Evolutionary conservation across 2,113 vertebrate genomes (phyloP).

Genomic region (Chrysochloris asiatica): DNA sequence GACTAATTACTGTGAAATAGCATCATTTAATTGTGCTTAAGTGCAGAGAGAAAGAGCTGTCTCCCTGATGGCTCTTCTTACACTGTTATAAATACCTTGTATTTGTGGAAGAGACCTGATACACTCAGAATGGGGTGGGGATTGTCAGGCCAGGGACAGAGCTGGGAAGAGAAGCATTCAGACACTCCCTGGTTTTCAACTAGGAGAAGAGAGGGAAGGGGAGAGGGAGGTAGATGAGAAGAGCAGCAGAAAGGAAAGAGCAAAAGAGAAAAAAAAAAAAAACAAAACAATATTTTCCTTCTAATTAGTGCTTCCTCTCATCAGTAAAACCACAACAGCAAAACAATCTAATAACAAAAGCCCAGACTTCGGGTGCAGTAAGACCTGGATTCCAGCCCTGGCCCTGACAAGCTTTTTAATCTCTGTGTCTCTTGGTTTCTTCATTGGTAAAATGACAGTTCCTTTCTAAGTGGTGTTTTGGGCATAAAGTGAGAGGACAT

Average conservation of each 20-base stretch:
- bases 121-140: neutral
- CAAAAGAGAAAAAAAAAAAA: too few species aligned
- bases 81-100: constrained; percentile 21
- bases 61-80: constrained; percentile 47
- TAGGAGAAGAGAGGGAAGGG: neutral
- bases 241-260: neutral
- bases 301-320: neutral
- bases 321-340: neutral
- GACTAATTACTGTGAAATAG: constrained; percentile 73
- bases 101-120: neutral
- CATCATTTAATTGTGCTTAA: constrained; percentile 75
- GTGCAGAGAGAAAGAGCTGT: constrained; percentile 40
- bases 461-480: neutral
- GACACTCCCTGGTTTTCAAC: neutral
- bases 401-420: neutral
- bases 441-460: neutral
- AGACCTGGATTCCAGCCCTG: neutral
- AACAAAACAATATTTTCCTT: neutral
- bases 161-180: neutral
- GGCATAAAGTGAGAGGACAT: neutral
- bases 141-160: neutral
- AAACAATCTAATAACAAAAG: neutral
- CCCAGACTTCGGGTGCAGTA: neutral
- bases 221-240: neutral
- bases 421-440: neutral